Evolutionary conservation across 2,113 vertebrate genomes (phyloP).

Genomic region (Tautogolabrus adspersus): DNA sequence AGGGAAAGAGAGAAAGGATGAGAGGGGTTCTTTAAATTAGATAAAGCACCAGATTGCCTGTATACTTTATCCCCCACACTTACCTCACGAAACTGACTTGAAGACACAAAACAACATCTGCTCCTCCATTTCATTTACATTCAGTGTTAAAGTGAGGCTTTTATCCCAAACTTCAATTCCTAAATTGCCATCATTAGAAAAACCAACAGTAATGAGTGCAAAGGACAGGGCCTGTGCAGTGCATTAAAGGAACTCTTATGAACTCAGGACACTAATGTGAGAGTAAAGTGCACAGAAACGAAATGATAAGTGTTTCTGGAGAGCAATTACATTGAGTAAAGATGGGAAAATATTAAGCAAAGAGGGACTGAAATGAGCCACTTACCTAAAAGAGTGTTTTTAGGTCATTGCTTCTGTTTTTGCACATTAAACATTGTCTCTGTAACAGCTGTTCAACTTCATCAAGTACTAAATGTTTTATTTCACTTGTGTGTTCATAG

Average conservation of each 20-base stretch:
- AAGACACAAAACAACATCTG: constrained; percentile 45
- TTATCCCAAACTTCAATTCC: constrained; percentile 8
- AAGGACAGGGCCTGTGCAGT: background rate
- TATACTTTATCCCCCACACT: constrained; percentile 17
- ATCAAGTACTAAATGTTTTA: background rate
- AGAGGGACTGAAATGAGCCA: background rate
- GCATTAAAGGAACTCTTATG: background rate
- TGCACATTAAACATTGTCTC: background rate
- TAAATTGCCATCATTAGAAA: constrained; percentile 14
- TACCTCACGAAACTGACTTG: constrained; percentile 33
- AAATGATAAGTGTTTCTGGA: background rate
- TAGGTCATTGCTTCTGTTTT: background rate
- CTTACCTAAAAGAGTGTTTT: background rate
- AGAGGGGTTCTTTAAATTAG: constrained; percentile 33
- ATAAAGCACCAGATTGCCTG: constrained; percentile 55
- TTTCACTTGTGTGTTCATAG: background rate
- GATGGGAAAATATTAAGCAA: background rate
- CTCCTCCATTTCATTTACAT: constrained; percentile 20
- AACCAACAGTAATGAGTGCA: background rate
- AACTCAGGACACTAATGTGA: background rate
- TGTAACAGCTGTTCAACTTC: background rate
- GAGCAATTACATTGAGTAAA: background rate
- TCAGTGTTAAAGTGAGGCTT: constrained; percentile 7
- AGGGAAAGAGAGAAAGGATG: constrained; percentile 16
- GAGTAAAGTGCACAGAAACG: background rate